These are phyloP conservation scores for Sicus ferrugineus DNA, from an alignment of 2,888 invertebrate genomes.

Conservation along the genomic window DNA sequence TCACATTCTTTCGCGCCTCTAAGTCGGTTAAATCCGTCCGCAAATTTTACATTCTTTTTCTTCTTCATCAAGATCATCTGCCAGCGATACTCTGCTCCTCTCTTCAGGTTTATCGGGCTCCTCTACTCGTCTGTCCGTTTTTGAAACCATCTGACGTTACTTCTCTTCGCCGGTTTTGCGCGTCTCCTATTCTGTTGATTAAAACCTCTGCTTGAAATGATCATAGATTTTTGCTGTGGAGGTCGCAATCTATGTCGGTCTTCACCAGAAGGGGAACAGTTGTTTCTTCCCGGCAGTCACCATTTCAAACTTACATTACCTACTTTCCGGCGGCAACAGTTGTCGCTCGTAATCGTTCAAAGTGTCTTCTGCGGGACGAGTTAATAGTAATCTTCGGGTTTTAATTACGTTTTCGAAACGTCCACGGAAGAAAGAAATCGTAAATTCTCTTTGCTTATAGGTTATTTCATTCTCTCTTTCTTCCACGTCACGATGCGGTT, in stretches of 20 bases:
- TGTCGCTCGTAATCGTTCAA: slow-evolving; percentile 18
- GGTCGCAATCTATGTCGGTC: too few relatives aligned
- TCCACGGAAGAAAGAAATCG: neutral
- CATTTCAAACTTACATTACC: neutral
- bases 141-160: neutral
- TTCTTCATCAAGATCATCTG: neutral
- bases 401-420: slow-evolving; percentile 2
- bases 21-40: slow-evolving; percentile 2
- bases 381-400: slow-evolving; percentile 8
- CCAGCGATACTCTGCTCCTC: neutral
- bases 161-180: neutral
- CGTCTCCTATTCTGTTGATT: neutral
- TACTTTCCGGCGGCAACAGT: slow-evolving; percentile 8
- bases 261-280: slow-evolving; percentile 16
- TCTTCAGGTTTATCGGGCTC: neutral
- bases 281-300: neutral
- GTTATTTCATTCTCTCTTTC: neutral
- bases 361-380: slow-evolving; percentile 8
- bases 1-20: neutral
- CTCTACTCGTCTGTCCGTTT: neutral
- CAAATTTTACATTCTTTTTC: neutral
- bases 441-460: neutral
- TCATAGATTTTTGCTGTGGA: neutral
- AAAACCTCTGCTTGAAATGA: slow-evolving; percentile 15
- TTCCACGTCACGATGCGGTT: neutral